Evolutionary conservation across 2,113 vertebrate species (phyloP), one percentile per base, ranked within the genome.

Genomic region (Dromas ardeola): DNA sequence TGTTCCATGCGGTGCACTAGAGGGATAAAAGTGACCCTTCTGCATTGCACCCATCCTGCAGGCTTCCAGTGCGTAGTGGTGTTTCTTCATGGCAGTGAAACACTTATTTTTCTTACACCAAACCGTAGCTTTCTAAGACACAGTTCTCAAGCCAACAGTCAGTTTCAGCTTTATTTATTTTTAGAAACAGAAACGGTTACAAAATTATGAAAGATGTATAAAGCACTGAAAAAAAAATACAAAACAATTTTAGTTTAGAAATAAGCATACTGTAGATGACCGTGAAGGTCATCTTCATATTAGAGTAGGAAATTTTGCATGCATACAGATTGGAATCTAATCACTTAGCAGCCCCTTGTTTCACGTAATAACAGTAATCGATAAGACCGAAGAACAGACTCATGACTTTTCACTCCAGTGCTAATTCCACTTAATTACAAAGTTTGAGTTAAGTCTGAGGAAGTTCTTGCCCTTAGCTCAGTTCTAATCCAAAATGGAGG

Each of bases 111-210:
- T 78, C 77, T 71, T 79, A 47, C 10, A 40, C 59, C 59, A 79
- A 59, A 55, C 22, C 0, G 0, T 1, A 43, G 42, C 52, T 86
- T 88, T 82, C 36, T 5, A 63, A 84, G 50, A 86, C 27, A 52
- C 10, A 53, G 19, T 42, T 96, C 56, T 85, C 52, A 79, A 91
- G 52, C 18, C 81, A 95, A 49, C 34, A 71, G 47, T 59, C 27
- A 38, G 27, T 85, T 93, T 82, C 52, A 94, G 73, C 87, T 96
- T 97, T 96, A 95, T 97, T 95, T 81, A 95, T 97, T 95, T 81
- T 70, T 22, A 86, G 56, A 87, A 96, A 95, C 34, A 81, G 47
- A 53, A 94, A 62, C 52, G 26, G 34, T 63, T 88, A 90, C 43
- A 96, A 83, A 91, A 81, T 71, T 53, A 76, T 40, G 6, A 25